Conservation (phyloP, 2,113 vertebrate species). For the Asarcornis scutulata region DNA sequence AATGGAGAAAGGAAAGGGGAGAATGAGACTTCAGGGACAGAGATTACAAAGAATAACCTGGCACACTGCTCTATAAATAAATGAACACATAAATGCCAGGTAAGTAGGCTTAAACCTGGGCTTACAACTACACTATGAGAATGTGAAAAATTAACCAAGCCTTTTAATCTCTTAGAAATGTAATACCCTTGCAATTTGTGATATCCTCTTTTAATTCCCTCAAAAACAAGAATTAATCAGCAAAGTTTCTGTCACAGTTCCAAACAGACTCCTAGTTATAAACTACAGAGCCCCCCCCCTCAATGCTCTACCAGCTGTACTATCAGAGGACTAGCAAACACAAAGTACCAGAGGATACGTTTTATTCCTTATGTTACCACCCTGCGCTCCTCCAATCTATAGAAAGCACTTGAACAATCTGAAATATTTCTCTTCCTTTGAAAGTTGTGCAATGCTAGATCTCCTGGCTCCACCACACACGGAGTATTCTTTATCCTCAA, state of each 20-base stretch:
- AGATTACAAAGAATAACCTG: neutral
- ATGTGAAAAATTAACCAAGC: neutral
- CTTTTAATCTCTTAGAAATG: neutral
- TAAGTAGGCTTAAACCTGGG: neutral
- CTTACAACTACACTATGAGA: neutral
- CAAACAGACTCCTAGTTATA: neutral
- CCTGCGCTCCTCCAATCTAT: neutral
- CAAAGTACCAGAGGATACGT: neutral
- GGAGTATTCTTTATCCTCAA: neutral
- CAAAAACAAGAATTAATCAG: neutral
- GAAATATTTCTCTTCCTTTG: neutral
- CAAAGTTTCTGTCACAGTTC: neutral
- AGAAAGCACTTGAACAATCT: neutral
- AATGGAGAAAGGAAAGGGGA: neutral
- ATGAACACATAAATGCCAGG: neutral
- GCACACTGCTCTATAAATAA: neutral
- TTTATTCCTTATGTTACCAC: neutral
- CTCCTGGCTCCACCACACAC: neutral
- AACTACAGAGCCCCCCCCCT: neutral
- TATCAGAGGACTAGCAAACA: neutral
- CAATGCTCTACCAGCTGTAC: neutral
- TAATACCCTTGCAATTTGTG: neutral
- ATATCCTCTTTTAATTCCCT: neutral
- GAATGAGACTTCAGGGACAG: neutral
- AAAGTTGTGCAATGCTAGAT: neutral